Base-by-base conservation (phyloP, 2,113 vertebrate species). In the Nanorana parkeri region DNA sequence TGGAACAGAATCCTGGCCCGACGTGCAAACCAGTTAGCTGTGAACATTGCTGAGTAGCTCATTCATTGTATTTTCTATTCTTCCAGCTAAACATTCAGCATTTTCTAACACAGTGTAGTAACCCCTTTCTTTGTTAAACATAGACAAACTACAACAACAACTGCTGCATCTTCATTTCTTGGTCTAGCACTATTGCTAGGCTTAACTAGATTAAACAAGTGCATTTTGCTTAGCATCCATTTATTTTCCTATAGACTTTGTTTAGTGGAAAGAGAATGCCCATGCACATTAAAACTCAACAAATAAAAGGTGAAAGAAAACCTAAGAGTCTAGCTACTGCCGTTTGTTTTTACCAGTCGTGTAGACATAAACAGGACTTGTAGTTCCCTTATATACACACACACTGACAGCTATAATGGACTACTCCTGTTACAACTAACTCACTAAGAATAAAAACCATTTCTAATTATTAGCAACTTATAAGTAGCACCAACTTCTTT, bases 141-240 rank as follows among this genome's bases (percentile, higher is more conserved):
- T 2, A 56, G 36, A 32, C 24, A 65, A 5, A 64, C 17, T 74
- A 54, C 68, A 58, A 64, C 17, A 66, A 54, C 68, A 58, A 81
- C 61, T 74, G 80, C 69, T 67, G 80, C 28, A 32, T 24, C 4
- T n/a, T 26, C 80, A 67, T 73, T 81, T 66, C 66, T 67, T 81
- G 61, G 56, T 32, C 11, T 16, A 29, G 56, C 26, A 52, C 29
- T 63, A 55, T 65, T 66, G 29, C 41, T 7, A 75, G 69, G 80
- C 56, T 75, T 81, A 74, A n/a, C 47, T 55, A 51, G 66, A 69
- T 32, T 52, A 24, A 66, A 54, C 60, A 28, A 66, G 55, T 17
- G 24, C 32, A n/a, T 67, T 68, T 26, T 56, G 65, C 52, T 79
- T 47, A 79, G 60, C 77, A 79, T 55, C 21, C 51, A 26, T 26